Evolutionary conservation across 1,140 invertebrate species (phyloP), one percentile per base, ranked within the genome.

Genomic region (Sycobia sp.): DNA sequence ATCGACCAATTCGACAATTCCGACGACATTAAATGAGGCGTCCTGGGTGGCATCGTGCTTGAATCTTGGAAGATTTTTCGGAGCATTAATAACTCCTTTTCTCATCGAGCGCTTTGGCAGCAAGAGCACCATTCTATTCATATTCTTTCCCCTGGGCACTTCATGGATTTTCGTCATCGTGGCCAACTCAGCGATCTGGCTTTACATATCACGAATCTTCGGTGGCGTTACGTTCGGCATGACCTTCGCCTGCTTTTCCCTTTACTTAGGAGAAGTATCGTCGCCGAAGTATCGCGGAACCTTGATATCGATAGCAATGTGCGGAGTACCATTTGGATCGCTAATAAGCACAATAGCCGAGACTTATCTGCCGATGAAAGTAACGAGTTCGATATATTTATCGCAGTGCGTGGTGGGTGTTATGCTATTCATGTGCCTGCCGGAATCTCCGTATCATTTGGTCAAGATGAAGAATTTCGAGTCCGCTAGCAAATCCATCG

Each of bases 371-470:
- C 83, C 82, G 23, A 86, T 84, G 56, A 76, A 83, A n/a, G 79
- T 84, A 1, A 77, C 84, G 5, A 82, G 83, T 1, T 77, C 80
- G 41, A 81, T 86, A 51, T 83, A 82, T 56, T 76, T 85, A 34
- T 66, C 80, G 0, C 72, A 84, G 43, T 79, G 85, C 2, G 74
- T 86, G 0, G 67, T 87, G 2, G 85, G 87, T 55, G 74, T 88
- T 0, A 65, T 87, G 0, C 83, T 85, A 0, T 88, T 90, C 72
- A 77, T 83, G 29, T 86, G 84, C 60, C 82, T 91, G 73, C 90
- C 90, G 0, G 90, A 93, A 73, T 89, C 90, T 11, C 91, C 91
- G 0, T 86, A 91, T 67, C 90, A 86, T 73, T 80, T 86, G 39
- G 73, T 89, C 0, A 84, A 83, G 60, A 82, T 81, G 4, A 83